Base-by-base conservation (phyloP, 2,888 invertebrate species). In the Synergus laeviventris region DNA sequence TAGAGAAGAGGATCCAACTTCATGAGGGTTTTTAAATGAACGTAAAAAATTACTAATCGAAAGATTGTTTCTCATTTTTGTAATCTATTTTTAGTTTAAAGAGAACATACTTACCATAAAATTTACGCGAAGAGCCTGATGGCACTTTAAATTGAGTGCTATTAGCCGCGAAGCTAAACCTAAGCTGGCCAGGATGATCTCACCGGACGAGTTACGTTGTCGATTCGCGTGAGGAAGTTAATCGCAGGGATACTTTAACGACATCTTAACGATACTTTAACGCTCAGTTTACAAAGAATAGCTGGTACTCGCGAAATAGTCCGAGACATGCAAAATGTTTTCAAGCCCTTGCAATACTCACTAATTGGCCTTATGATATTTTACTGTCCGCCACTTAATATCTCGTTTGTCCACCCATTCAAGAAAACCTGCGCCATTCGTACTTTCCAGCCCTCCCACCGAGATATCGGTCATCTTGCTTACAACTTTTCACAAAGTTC, bases 221-320 rank as follows among this genome's bases (percentile, higher is more conserved):
- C 78, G 83, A 81, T 79, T 84, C 82, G 81, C 82, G 82, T 82
- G 82, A 76, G 74, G 62, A 81, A 77, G 81, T 83, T 83, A 85
- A 86, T 86, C 82, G 81, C 81, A 76, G 79, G 79, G 82, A 85
- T 86, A 81, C 76, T 83, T 84, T 84, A 85, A 85, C 79, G 83
- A 83, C 79, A 77, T 78, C 82, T 84, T 84, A 85, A 85, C 84
- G 85, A 85, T 79, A 80, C 76, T 82, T 85, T 85, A 84, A 85
- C 84, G 81, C 82, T 81, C 76, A 82, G 77, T 81, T 82, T 83
- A 81, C 83, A 82, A 79, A 64, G 64, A 64, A 64, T 39, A 64
- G 42, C 64, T 42, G 42, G 39, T 42, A 42, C 21, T 39, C 42
- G 42, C 42, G 64, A 64, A 31, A 62, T 42, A 49, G 76, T 73